A percentile compares a stretch with the other conserved stretches of the same genome.
These are phyloP conservation scores for Hemicrepidius hirtus DNA, from an alignment of 2,888 invertebrate species.

Conservation along the genomic window DNA sequence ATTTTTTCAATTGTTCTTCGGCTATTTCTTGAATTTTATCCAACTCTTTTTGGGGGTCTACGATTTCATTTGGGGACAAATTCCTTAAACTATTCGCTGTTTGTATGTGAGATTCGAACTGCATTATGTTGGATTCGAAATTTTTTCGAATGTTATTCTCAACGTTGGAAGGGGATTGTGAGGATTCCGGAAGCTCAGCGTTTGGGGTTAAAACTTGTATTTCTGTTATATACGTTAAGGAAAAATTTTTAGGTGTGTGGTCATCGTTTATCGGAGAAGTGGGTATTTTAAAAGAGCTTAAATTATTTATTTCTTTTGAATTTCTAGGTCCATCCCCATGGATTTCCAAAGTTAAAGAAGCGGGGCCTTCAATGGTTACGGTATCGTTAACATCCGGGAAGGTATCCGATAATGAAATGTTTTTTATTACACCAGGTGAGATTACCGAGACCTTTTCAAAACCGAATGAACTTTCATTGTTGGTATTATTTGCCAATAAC, in stretches of 20 bases:
- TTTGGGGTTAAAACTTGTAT: constrained; percentile 80
- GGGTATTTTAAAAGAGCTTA: constrained; percentile 18
- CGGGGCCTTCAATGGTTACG: constrained; percentile 61
- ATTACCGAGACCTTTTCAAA: constrained; percentile 72
- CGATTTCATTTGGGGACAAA: constrained; percentile 57
- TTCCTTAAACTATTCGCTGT: constrained; percentile 55
- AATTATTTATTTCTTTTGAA: constrained; percentile 15
- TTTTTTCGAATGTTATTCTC: constrained; percentile 60
- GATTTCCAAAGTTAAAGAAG: constrained; percentile 63
- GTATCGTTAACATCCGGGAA: constrained; percentile 60
- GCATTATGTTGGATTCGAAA: constrained; percentile 65
- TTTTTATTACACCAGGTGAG: constrained; percentile 71
- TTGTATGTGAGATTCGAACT: constrained; percentile 62
- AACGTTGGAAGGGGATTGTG: constrained; percentile 67
- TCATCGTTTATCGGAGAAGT: constrained; percentile 33
- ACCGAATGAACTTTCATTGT: constrained; percentile 70
- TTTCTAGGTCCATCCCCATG: constrained; percentile 54
- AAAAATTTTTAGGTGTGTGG: constrained; percentile 62
- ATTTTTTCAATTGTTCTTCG: constrained; percentile 69
- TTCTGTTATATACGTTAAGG: constrained; percentile 81
- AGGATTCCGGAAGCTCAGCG: constrained; percentile 59
- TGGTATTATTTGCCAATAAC: constrained; percentile 68
- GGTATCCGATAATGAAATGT: constrained; percentile 67
- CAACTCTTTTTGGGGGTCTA: constrained; percentile 66
- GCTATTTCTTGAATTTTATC: constrained; percentile 70